Conservation (phyloP, 2,113 vertebrate genomes). For the Centrocercus urophasianus region DNA sequence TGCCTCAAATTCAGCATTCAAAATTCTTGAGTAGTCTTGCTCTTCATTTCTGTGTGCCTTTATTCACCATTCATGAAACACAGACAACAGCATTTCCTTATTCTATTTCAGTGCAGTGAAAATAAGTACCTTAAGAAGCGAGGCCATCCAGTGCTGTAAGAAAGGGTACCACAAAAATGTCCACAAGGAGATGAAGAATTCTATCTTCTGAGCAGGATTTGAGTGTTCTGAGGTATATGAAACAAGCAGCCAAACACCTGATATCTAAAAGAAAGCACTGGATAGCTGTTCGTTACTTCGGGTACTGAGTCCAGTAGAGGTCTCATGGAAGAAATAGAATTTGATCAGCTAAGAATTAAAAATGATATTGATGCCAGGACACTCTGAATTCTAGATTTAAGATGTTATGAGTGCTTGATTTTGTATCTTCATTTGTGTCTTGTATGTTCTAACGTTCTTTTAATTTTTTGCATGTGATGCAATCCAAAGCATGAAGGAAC, state of each 20-base stretch:
- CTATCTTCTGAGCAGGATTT: neutral
- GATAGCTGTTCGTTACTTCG: neutral
- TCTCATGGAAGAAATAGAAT: neutral
- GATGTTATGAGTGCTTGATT: neutral
- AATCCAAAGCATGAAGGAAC: conserved; percentile 42
- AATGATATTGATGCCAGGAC: neutral
- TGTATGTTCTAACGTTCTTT: neutral
- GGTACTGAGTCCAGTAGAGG: neutral
- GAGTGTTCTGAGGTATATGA: neutral
- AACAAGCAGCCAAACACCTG: accelerated
- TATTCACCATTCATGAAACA: neutral
- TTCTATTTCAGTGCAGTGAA: neutral
- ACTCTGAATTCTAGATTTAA: neutral
- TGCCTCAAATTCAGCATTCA: neutral
- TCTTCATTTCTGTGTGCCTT: neutral
- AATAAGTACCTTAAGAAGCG: neutral
- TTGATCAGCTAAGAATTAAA: neutral
- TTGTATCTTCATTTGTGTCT: neutral
- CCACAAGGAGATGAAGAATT: neutral
- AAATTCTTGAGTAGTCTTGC: neutral
- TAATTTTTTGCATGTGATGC: neutral
- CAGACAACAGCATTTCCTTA: accelerated
- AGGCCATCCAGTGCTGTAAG: neutral
- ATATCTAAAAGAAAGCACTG: neutral
- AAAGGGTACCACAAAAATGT: neutral